These are phyloP conservation scores for Caenorhabditis doughertyi DNA, from an alignment of 2,888 invertebrate genomes.

Conservation along the genomic window DNA sequence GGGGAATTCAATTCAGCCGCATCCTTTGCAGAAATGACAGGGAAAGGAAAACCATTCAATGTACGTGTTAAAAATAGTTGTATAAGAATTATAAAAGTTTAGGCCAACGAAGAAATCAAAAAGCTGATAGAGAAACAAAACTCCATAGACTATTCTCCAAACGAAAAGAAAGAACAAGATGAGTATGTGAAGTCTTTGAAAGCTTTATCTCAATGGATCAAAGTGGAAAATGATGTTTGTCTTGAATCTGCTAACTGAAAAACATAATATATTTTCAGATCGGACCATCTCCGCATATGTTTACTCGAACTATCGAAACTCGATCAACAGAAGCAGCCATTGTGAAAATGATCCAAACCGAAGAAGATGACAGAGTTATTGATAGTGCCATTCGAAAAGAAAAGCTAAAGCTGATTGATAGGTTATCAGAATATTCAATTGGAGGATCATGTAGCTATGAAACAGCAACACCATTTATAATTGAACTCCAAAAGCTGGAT, in stretches of 20 bases:
- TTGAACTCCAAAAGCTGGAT: constrained; percentile 38
- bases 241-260: too few species aligned
- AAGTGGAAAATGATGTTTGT: constrained; percentile 40
- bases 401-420: neutral
- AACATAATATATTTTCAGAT: constrained; percentile 16
- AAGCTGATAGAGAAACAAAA: constrained; percentile 40
- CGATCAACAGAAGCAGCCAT: constrained; percentile 31
- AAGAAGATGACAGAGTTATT: constrained; percentile 2
- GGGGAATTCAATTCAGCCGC: constrained; percentile 35
- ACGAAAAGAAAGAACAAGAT: constrained; percentile 25
- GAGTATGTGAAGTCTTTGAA: constrained; percentile 39
- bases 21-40: constrained; percentile 22
- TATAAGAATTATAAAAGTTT: neutral
- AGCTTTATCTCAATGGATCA: constrained; percentile 35
- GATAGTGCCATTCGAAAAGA: constrained; percentile 14
- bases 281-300: constrained; percentile 47
- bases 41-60: constrained; percentile 36
- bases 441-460: constrained; percentile 59
- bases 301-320: constrained; percentile 34
- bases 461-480: constrained; percentile 48
- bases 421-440: constrained; percentile 37
- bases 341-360: constrained; percentile 23
- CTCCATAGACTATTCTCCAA: neutral
- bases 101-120: constrained; percentile 15
- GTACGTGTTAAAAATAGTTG: neutral